phyloP scores from a whole-genome alignment of 2,113 vertebrate genomes.

The Vanacampus margaritifer region DNA sequence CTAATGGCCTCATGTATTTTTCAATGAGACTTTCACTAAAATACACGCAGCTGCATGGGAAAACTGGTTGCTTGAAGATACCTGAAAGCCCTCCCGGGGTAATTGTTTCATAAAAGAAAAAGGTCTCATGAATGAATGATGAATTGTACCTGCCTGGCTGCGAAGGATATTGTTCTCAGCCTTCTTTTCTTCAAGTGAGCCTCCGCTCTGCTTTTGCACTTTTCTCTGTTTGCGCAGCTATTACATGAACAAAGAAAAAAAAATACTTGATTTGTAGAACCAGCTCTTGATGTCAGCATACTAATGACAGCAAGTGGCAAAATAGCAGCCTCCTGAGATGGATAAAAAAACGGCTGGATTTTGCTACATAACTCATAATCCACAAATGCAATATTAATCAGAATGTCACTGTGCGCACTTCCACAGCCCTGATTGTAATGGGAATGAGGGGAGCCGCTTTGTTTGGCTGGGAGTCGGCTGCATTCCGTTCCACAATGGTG shows the following conservation, averaged over 20 bases:
- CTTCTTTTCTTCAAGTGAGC: constrained; percentile 4
- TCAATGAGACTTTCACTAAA: constrained; percentile 34
- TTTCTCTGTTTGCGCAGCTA: constrained; percentile 2
- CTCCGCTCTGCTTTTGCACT: background rate
- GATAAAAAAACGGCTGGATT: too few relatives aligned
- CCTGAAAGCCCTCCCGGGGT: constrained; percentile 45
- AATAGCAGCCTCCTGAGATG: too few relatives aligned
- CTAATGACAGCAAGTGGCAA: background rate
- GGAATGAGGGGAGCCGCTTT: too few relatives aligned
- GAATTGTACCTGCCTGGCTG: constrained; percentile 9
- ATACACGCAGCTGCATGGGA: constrained; percentile 23
- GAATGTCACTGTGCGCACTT: too few relatives aligned
- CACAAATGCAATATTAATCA: too few relatives aligned
- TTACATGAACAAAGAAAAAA: background rate
- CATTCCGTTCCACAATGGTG: background rate
- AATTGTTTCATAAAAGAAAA: constrained; percentile 27
- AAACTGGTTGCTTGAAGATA: constrained; percentile 12
- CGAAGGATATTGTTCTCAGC: background rate
- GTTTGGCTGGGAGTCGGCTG: too few relatives aligned
- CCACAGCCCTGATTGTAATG: background rate
- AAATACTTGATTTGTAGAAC: constrained; percentile 3
- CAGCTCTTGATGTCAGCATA: constrained; percentile 1
- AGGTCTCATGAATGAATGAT: constrained; percentile 51
- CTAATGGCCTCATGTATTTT: constrained; percentile 63
- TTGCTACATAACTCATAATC: too few relatives aligned